phyloP scores from a whole-genome alignment of 1,140 invertebrate species.

The Lucilia cuprina region DNA sequence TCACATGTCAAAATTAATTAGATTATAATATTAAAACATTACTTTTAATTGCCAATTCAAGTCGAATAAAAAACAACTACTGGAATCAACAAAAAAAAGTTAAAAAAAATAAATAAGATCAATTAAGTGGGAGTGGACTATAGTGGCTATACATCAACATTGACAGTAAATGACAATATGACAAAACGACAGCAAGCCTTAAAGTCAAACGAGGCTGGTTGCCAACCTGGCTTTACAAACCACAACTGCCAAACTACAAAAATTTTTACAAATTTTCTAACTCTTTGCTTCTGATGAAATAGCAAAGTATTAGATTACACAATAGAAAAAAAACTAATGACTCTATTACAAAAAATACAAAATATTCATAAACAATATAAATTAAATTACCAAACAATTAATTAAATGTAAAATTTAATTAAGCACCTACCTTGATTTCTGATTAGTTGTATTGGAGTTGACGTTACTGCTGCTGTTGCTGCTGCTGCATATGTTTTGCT shows the following conservation, averaged over 20 bases:
- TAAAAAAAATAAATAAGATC: not conserved
- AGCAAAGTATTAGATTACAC: not conserved
- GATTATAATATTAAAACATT: not conserved
- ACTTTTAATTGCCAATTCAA: not conserved
- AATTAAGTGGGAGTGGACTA: slow-evolving; percentile 30
- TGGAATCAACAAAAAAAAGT: not conserved
- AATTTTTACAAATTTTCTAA: too few relatives aligned
- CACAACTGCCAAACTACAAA: not conserved
- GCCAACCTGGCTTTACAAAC: not conserved
- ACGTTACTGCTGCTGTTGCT: slow-evolving; percentile 17
- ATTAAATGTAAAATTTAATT: slow-evolving; percentile 27
- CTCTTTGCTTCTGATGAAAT: not conserved
- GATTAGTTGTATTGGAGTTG: slow-evolving; percentile 4
- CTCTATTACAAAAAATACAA: not conserved
- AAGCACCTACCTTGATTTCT: slow-evolving; percentile 37
- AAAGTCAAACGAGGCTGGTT: not conserved
- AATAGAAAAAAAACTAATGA: not conserved
- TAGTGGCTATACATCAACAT: slow-evolving; percentile 14
- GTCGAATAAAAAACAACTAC: not conserved
- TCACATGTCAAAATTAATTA: not conserved
- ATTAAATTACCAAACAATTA: slow-evolving; percentile 6
- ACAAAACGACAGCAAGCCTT: not conserved
- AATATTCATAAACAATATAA: not conserved
- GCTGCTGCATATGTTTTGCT: not conserved
- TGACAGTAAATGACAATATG: slow-evolving; percentile 27